phyloP scores from a whole-genome alignment of 92 coral and sea anemone genomes.

The Palythoa grandis region DNA sequence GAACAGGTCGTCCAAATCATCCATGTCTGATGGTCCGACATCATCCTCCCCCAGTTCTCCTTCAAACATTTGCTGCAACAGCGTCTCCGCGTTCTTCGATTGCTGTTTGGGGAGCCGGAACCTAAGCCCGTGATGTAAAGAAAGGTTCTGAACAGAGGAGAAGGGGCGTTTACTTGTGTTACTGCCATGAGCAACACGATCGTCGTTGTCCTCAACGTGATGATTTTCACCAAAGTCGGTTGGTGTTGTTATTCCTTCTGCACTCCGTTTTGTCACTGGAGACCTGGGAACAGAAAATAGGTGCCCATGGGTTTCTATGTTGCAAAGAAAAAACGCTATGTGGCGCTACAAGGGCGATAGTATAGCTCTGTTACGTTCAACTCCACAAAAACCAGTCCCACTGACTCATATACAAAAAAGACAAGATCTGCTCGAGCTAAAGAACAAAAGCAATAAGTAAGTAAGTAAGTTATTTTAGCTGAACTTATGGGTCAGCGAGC shows the following conservation, averaged over 20 bases:
- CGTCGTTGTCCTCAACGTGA: constrained; percentile 15
- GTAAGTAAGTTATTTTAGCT: too few relatives aligned
- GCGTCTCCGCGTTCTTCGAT: constrained; percentile 86
- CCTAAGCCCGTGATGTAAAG: constrained; percentile 74
- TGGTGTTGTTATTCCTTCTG: constrained; percentile 63
- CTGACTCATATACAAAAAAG: too few relatives aligned
- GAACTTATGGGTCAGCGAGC: too few relatives aligned
- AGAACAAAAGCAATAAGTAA: too few relatives aligned
- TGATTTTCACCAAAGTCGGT: constrained; percentile 49
- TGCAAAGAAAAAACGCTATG: too few relatives aligned
- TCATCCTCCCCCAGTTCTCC: constrained; percentile 90
- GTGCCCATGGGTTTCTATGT: too few relatives aligned
- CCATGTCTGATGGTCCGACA: constrained; percentile 79
- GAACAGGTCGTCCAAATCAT: constrained; percentile 82
- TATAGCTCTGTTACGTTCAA: too few relatives aligned
- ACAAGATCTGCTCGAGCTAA: too few relatives aligned
- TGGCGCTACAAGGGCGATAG: too few relatives aligned
- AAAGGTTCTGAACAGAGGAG: constrained; percentile 71
- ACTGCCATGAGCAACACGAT: background rate
- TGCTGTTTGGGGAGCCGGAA: constrained; percentile 91
- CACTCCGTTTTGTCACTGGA: constrained; percentile 81
- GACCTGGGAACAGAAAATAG: constrained; percentile 58
- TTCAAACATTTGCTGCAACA: constrained; percentile 97
- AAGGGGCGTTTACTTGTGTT: constrained; percentile 10
- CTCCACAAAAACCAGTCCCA: too few relatives aligned